These are phyloP conservation scores for Scophthalmus maximus DNA, from an alignment of 2,113 vertebrate species.

Conservation along the genomic window DNA sequence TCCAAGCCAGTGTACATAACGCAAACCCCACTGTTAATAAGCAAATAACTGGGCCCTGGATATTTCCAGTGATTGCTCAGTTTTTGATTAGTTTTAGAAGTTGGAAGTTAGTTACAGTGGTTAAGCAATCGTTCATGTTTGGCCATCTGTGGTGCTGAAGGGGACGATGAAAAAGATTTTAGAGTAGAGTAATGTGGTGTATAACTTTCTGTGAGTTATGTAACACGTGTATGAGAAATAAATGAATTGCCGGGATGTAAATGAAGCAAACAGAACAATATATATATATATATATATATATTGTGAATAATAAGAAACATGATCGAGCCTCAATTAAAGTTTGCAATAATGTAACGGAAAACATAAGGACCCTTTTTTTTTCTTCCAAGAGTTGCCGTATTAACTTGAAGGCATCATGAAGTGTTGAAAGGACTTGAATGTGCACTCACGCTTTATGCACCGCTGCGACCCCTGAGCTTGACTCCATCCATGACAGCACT, in stretches of 20 bases:
- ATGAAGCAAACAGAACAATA: neutral
- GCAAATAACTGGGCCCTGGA: neutral
- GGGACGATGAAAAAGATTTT: too few relatives aligned
- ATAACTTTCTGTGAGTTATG: neutral
- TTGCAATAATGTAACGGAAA: too few relatives aligned
- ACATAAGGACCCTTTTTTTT: too few relatives aligned
- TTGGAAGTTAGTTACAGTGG: too few relatives aligned
- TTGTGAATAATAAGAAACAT: too few relatives aligned
- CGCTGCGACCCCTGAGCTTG: constrained; percentile 91
- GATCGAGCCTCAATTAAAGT: too few relatives aligned
- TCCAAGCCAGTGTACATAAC: neutral
- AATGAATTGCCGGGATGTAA: neutral
- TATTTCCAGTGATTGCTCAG: neutral
- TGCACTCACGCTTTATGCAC: constrained; percentile 94
- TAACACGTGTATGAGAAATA: neutral
- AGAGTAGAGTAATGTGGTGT: neutral
- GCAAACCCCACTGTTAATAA: neutral
- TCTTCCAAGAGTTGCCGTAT: too few relatives aligned
- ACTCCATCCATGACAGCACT: constrained; percentile 97
- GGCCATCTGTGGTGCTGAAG: neutral
- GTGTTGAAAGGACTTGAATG: neutral
- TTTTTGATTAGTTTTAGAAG: neutral
- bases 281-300: too few relatives aligned
- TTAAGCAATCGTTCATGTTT: neutral
- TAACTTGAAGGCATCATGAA: neutral